phyloP scores from a whole-genome alignment of 2,797 vertebrate species.

The Ctenochaetus hawaiiensis region DNA sequence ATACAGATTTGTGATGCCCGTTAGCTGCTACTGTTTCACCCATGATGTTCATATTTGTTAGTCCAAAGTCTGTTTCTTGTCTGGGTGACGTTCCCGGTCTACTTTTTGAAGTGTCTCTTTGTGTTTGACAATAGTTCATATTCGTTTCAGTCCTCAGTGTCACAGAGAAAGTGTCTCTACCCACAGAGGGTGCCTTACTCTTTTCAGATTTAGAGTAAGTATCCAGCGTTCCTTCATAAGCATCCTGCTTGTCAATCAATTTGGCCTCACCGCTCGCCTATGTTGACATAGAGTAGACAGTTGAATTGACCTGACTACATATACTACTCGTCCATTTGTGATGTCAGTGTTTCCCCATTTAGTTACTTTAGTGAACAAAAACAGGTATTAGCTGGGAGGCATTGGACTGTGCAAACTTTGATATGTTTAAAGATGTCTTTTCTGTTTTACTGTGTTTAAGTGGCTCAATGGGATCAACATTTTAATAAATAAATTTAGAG shows the following conservation, averaged over 20 bases:
- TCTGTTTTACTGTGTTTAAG: slow-evolving; percentile 10
- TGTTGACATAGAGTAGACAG: slow-evolving; percentile 97
- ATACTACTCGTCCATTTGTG: slow-evolving; percentile 27
- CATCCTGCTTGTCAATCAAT: slow-evolving; percentile 93
- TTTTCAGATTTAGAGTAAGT: slow-evolving; percentile 78
- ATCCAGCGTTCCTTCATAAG: slow-evolving; percentile 83
- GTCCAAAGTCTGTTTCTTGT: slow-evolving; percentile 42
- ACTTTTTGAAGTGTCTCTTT: slow-evolving; percentile 66
- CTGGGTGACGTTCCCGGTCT: slow-evolving; percentile 43
- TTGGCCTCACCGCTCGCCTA: slow-evolving; percentile 96
- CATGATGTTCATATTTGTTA: neutral
- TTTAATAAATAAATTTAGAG: slow-evolving; percentile 4
- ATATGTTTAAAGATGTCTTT: slow-evolving; percentile 4
- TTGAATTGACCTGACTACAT: slow-evolving; percentile 87
- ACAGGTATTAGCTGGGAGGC: neutral
- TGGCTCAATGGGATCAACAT: neutral
- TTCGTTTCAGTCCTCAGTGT: slow-evolving; percentile 55
- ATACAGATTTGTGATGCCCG: slow-evolving; percentile 50
- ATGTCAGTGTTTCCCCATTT: slow-evolving; percentile 34
- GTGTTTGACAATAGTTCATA: slow-evolving; percentile 57
- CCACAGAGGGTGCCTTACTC: slow-evolving; percentile 68
- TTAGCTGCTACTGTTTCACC: slow-evolving; percentile 44
- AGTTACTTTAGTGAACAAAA: slow-evolving; percentile 4
- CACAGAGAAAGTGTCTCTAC: slow-evolving; percentile 59
- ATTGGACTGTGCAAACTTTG: slow-evolving; percentile 1